Evolutionary conservation across 2,888 invertebrate species (phyloP), one percentile per base, ranked within the genome.

Genomic region (Noctua janthe): DNA sequence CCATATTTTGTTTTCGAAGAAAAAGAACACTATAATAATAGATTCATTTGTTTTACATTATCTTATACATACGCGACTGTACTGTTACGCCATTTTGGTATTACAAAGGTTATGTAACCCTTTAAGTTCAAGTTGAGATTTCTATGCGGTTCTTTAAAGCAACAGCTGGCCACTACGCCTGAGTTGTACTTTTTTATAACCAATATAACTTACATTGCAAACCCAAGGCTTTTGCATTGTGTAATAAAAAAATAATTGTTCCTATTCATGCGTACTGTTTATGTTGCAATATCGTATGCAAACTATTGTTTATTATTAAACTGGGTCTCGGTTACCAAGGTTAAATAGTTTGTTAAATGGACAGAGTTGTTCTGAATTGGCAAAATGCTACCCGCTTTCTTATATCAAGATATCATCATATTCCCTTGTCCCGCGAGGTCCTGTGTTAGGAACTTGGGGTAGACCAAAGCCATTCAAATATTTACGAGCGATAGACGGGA

Each of bases 41-140:
- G 71, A 72, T 76, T 69, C 20, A 70, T 74, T 69, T 54, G 35
- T 49, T 69, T 70, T 15, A 72, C 43, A 67, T 71, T 56, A 39
- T 62, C 51, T 62, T 56, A 7, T 56, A 69, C 62, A 29, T 62
- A 74, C 67, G 20, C 56, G 5, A 43, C 13, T 35, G 47, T 35
- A 62, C 23, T n/a, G 56, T 79, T 81, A 83, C 81, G 75, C 75
- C 35, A 71, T 80, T 87, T 74, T 70, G 35, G 23, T 43, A 71
- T 82, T 87, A 79, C 59, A 69, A 67, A 54, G 13, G 39, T 87
- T 87, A 80, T 54, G 43, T 76, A 82, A 76, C 39, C 62, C 15
- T 56, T 3, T 66, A 83, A 87, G 80, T 87, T 83, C 81, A 78
- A 78, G 81, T 84, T 80, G 76, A 83, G 49, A 81, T 80, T 78